Evolutionary conservation across 2,888 invertebrate genomes (phyloP).

Genomic region (Pachliopta kotzebuea): DNA sequence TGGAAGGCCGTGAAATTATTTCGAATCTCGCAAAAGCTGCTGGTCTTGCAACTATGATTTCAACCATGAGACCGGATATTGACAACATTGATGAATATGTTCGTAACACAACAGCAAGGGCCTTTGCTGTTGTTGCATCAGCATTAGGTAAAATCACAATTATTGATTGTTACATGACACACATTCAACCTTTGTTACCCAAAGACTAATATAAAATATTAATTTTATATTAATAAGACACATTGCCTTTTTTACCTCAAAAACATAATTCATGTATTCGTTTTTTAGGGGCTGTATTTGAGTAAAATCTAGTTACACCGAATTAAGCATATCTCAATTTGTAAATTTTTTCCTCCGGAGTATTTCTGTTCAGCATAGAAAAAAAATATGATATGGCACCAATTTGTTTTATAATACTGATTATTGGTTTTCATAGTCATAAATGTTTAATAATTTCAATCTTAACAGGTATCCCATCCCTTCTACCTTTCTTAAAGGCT

Average conservation of each 20-base stretch:
- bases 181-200: too few species aligned
- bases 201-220: too few species aligned
- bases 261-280: too few species aligned
- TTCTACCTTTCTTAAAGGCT: constrained; percentile 98
- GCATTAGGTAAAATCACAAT: constrained; percentile 86
- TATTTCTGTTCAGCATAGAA: too few species aligned
- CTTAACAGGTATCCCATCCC: constrained; percentile 91
- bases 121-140: constrained; percentile 99
- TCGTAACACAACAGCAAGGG: constrained; percentile 98
- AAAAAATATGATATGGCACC: not conserved
- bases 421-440: constrained; percentile 28
- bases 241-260: too few species aligned
- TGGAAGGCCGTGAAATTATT: constrained; percentile 99
- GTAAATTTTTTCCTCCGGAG: too few species aligned
- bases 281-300: too few species aligned
- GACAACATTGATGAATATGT: constrained; percentile 99
- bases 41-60: constrained; percentile 99
- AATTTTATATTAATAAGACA: too few species aligned
- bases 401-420: not conserved
- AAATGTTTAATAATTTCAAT: not conserved
- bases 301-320: too few species aligned
- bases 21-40: constrained; percentile 99
- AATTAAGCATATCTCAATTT: too few species aligned
- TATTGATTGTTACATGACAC: too few species aligned
- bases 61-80: constrained; percentile 99